A percentile compares a stretch with the other conserved stretches of the same genome.
These are phyloP conservation scores for Netta rufina DNA, from an alignment of 2,797 vertebrate genomes.

Conservation along the genomic window DNA sequence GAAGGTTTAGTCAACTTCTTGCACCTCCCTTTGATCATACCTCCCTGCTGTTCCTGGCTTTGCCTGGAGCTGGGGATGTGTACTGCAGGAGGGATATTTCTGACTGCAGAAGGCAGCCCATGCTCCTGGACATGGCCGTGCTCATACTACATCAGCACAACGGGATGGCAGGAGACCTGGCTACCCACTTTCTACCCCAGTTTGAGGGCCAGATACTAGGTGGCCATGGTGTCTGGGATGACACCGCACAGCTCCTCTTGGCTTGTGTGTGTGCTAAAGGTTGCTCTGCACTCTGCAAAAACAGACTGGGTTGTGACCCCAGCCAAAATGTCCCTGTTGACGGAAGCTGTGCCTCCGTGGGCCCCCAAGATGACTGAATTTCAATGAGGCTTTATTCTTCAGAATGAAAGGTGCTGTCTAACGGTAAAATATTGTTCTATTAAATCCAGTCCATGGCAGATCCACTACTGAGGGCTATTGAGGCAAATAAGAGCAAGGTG, in stretches of 20 bases:
- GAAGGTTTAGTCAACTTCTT: background rate
- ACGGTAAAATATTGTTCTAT: conserved; percentile 72
- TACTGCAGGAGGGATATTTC: background rate
- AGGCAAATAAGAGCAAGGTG: conserved; percentile 71
- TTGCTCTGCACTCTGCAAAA: background rate
- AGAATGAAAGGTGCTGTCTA: conserved; percentile 68
- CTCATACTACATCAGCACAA: background rate
- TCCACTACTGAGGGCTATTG: conserved; percentile 72
- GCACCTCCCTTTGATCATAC: background rate
- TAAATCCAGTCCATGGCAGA: conserved; percentile 68
- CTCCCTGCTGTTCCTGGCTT: background rate
- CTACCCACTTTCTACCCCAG: background rate
- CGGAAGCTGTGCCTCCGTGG: background rate
- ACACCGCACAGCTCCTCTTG: background rate
- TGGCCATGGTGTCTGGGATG: background rate
- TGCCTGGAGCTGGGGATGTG: background rate
- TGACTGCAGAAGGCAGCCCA: background rate
- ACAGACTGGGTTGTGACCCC: background rate
- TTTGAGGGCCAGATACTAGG: background rate
- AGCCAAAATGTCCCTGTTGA: conserved; percentile 5
- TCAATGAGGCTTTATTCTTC: conserved; percentile 70
- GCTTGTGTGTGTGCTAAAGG: background rate
- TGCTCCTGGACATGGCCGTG: background rate
- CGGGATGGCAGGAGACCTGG: background rate
- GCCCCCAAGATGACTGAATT: conserved; percentile 67